Conservation (phyloP, 2,888 invertebrate genomes). For the Eupithecia insigniata region DNA sequence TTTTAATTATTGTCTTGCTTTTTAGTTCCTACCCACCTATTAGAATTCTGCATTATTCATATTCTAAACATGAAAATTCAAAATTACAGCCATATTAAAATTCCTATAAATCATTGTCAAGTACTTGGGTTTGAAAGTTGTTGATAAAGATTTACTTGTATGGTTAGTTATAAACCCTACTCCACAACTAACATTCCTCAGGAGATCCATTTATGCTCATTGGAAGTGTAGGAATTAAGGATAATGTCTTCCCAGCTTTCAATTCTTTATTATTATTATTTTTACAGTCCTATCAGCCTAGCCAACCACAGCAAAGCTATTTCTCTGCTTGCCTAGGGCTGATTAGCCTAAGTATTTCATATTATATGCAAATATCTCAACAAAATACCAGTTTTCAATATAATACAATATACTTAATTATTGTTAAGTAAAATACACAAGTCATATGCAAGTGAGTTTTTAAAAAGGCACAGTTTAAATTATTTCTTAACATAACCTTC, state of each 20-base stretch:
- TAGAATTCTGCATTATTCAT: neutral
- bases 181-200: neutral
- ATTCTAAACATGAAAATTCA: neutral
- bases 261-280: neutral
- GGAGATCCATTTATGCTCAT: neutral
- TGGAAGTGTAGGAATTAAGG: neutral
- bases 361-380: neutral
- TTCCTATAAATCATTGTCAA: neutral
- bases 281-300: neutral
- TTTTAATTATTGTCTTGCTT: neutral
- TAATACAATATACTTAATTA: neutral
- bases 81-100: neutral
- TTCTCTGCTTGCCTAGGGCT: neutral
- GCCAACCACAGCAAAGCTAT: neutral
- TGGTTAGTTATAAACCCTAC: neutral
- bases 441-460: conserved; percentile 19
- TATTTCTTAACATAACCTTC: conserved; percentile 61
- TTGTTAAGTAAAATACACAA: conserved; percentile 2
- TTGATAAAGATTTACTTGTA: neutral
- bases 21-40: neutral
- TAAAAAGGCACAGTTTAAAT: conserved; percentile 48
- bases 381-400: neutral
- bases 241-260: neutral
- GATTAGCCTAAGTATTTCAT: neutral
- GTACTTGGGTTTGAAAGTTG: neutral